Evolutionary conservation across 2,888 invertebrate species (phyloP), one percentile per base, ranked within the genome.

Genomic region (Leptinotarsa tumamoca): DNA sequence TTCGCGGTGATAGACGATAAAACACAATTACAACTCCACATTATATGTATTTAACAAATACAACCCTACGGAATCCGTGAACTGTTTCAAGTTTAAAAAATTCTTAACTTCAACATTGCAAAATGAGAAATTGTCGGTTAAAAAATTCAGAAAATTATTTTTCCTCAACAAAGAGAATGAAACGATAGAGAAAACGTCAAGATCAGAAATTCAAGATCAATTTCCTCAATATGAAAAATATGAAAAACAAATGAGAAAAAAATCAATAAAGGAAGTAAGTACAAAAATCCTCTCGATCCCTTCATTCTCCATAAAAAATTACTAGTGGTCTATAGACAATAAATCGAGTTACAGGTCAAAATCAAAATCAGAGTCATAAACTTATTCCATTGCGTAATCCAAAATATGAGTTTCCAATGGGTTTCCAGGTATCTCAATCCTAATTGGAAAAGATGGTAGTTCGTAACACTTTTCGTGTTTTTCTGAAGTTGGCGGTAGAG

Each of bases 401-500:
- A 87, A 79, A 76, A 86, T 83, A 71, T 86, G 85, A 23, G 21
- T 21, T 74, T 84, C 81, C 49, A 85, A 82, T 15, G 82, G 72
- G 70, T 77, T 78, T 70, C 82, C 81, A 81, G 80, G 83, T 58
- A 84, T 79, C 54, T 81, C 82, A 72, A 87, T 84, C 7, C 81
- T 82, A 67, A 86, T 84, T n/a, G 87, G 87, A 72, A 87, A 79
- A 63, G 79, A 51, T 15, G 85, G 84, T 49, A 86, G 71, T n/a
- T 80, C 71, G n/a, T 71, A 69, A n/a, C 73, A 67, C 23, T 58
- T 71, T 2, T 71, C 54, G 52, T 51, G 54, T 14, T 74, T 66
- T 43, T 76, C 54, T n/a, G 68, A 52, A 63, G 54, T 76, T n/a
- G 66, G 33, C 15, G 89, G 89, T 67, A 88, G 87, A 79, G 88